Evolutionary conservation across 2,113 vertebrate genomes (phyloP).

Genomic region (Carollia perspicillata): DNA sequence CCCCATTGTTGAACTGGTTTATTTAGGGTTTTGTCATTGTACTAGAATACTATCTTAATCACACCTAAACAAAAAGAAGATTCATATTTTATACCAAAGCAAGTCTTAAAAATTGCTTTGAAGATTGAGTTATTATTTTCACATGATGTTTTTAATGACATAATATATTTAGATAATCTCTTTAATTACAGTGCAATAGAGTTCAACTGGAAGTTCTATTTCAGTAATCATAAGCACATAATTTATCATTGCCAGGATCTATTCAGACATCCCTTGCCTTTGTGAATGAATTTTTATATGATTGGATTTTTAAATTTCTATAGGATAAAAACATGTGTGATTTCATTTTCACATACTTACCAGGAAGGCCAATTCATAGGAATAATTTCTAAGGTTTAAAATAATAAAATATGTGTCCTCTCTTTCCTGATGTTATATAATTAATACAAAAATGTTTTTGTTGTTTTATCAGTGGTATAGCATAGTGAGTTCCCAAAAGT

Average conservation of each 20-base stretch:
- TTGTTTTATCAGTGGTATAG: neutral
- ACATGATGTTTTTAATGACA: neutral
- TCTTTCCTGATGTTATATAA: neutral
- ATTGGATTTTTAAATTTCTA: neutral
- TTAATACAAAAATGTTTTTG: neutral
- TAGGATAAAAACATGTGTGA: neutral
- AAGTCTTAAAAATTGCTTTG: neutral
- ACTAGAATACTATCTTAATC: neutral
- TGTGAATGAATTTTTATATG: neutral
- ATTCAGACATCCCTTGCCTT: neutral
- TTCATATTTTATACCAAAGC: neutral
- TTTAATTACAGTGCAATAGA: neutral
- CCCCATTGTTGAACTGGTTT: neutral
- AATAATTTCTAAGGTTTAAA: conserved; percentile 15
- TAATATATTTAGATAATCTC: neutral
- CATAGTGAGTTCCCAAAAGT: neutral
- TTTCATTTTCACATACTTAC: neutral
- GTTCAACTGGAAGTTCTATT: neutral
- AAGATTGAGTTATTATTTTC: neutral
- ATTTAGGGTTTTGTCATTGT: neutral
- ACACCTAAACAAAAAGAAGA: neutral
- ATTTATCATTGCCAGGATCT: neutral
- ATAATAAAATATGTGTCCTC: neutral
- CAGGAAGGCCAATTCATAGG: neutral
- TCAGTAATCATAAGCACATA: neutral